Evolutionary conservation across 2,888 invertebrate genomes (phyloP).

Genomic region (Altica lythri): DNA sequence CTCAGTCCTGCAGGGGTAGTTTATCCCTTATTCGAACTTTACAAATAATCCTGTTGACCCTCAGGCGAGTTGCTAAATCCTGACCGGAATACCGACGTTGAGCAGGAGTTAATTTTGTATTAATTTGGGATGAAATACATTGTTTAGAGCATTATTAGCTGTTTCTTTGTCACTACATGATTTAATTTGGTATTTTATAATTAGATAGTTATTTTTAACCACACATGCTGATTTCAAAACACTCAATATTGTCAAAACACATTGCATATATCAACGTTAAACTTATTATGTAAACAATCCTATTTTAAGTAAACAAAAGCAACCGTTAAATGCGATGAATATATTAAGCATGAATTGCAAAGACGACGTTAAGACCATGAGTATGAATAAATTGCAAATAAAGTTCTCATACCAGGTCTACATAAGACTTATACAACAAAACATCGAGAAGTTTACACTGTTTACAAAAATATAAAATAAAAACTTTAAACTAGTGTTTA

Average conservation of each 20-base stretch:
- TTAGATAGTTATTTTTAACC: no score
- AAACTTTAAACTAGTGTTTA: no score
- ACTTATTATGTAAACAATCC: conserved; percentile 3
- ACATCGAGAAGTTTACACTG: no score
- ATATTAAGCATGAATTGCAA: conserved; percentile 16
- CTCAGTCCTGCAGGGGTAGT: conserved; percentile 44
- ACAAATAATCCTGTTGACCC: conserved; percentile 32
- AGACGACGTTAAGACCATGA: conserved; percentile 18
- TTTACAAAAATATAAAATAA: no score
- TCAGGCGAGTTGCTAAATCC: conserved; percentile 13
- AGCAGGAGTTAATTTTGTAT: conserved; percentile 16
- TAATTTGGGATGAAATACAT: conserved; percentile 1
- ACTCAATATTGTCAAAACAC: no score
- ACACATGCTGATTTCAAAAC: no score
- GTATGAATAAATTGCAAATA: conserved; percentile 13
- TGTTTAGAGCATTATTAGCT: no score
- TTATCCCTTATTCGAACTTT: conserved; percentile 43
- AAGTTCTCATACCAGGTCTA: no score
- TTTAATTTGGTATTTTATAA: no score
- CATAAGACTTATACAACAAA: no score
- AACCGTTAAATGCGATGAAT: conserved; percentile 15
- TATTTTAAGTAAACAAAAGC: conserved; percentile 7
- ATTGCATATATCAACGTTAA: no score
- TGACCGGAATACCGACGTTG: conserved; percentile 6
- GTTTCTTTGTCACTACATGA: no score